Conservation (phyloP, 37 sponge, comb jelly and placozoan genomes). For the Haliclona indistincta region DNA sequence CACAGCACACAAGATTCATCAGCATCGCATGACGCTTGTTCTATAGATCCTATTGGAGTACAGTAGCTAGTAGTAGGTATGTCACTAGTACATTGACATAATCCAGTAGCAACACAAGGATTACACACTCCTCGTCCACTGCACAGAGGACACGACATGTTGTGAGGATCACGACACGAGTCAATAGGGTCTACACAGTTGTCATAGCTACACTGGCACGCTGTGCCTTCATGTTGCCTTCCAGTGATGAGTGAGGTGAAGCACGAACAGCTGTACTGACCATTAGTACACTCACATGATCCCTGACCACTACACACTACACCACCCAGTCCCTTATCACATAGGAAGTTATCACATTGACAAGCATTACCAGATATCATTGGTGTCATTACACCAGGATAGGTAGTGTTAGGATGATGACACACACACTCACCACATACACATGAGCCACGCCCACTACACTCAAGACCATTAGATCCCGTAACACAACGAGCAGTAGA, state of each 20-base stretch:
- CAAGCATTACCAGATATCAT: too few species aligned
- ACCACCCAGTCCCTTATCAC: too few species aligned
- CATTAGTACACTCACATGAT: slow-evolving; percentile 12
- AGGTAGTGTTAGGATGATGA: too few species aligned
- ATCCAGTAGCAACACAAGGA: background rate
- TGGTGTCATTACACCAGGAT: too few species aligned
- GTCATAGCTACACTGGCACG: background rate
- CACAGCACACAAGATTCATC: background rate
- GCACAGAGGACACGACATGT: background rate
- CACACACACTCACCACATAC: too few species aligned
- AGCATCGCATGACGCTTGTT: background rate
- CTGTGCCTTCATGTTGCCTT: background rate
- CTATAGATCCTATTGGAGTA: background rate
- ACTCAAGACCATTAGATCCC: slow-evolving; percentile 1
- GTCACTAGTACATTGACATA: background rate
- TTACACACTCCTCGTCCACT: background rate
- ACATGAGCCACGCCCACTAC: slow-evolving; percentile 12
- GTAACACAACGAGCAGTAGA: background rate
- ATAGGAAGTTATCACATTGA: too few species aligned
- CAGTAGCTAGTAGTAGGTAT: background rate
- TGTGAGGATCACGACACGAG: background rate
- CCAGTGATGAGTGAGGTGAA: background rate
- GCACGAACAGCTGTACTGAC: background rate
- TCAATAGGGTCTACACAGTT: too few species aligned
- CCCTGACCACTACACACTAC: too few species aligned